phyloP scores from a whole-genome alignment of 92 coral and sea anemone genomes.

The Actinostola sp. region DNA sequence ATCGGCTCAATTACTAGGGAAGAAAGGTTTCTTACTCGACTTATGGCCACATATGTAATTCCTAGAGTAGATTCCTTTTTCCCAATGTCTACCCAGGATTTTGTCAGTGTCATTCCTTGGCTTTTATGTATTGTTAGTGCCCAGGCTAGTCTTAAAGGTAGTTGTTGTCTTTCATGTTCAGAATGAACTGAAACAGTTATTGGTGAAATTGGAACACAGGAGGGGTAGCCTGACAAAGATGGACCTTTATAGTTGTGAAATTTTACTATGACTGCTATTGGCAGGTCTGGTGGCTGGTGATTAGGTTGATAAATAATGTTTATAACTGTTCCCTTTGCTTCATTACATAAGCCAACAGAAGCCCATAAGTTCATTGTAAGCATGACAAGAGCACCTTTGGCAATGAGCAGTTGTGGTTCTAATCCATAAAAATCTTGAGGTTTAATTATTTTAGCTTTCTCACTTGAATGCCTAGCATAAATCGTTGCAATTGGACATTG shows the following conservation, averaged over 20 bases:
- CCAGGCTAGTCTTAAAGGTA: slow-evolving; percentile 29
- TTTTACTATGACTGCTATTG: slow-evolving; percentile 49
- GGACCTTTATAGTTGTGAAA: slow-evolving; percentile 57
- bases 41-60: slow-evolving; percentile 50
- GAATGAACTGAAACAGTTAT: slow-evolving; percentile 23
- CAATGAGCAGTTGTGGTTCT: slow-evolving; percentile 28
- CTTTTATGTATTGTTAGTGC: slow-evolving; percentile 23
- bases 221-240: slow-evolving; percentile 28
- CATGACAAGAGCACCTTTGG: slow-evolving; percentile 15
- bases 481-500: slow-evolving; percentile 31
- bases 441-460: slow-evolving; percentile 24
- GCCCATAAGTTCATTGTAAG: too few species aligned
- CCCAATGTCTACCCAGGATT: slow-evolving; percentile 27
- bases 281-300: slow-evolving; percentile 49
- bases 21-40: slow-evolving; percentile 41
- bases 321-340: slow-evolving; percentile 47
- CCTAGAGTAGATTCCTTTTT: slow-evolving; percentile 48
- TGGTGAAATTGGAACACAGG: slow-evolving; percentile 48
- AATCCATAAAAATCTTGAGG: slow-evolving; percentile 36
- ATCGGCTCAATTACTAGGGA: slow-evolving; percentile 50
- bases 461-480: slow-evolving; percentile 34
- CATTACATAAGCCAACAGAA: slow-evolving; percentile 54
- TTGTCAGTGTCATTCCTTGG: neutral
- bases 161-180: slow-evolving; percentile 22
- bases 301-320: slow-evolving; percentile 43